Evolutionary conservation across 2,888 invertebrate species (phyloP).

Genomic region (Heliconius hortense): DNA sequence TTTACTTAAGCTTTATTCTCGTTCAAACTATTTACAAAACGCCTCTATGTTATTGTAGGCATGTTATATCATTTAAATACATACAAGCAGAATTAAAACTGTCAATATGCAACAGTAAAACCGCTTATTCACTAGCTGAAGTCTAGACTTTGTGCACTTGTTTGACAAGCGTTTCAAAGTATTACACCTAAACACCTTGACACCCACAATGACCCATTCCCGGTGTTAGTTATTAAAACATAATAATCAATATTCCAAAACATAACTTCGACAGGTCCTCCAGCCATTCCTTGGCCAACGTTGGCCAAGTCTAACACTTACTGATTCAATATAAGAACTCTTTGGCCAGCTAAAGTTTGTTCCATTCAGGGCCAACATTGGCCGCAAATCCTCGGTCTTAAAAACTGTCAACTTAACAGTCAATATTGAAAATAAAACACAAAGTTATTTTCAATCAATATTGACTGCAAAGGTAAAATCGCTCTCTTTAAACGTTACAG

Average conservation of each 20-base stretch:
- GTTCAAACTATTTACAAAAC: slow-evolving; percentile 35
- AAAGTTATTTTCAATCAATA: slow-evolving; percentile 1
- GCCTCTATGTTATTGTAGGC: slow-evolving; percentile 27
- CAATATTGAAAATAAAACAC: background rate
- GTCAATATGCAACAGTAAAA: slow-evolving; percentile 52
- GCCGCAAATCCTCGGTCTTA: background rate
- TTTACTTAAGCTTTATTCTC: slow-evolving; percentile 36
- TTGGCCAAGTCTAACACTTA: background rate
- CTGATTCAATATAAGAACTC: background rate
- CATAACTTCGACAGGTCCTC: slow-evolving; percentile 14
- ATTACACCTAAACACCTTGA: slow-evolving; percentile 52
- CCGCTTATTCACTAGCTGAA: slow-evolving; percentile 61
- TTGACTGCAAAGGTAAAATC: slow-evolving; percentile 9
- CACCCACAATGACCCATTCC: slow-evolving; percentile 40
- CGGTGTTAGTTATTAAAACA: slow-evolving; percentile 29
- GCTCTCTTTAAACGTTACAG: slow-evolving; percentile 52
- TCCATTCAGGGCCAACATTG: slow-evolving; percentile 11
- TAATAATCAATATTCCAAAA: slow-evolving; percentile 20
- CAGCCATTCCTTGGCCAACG: background rate
- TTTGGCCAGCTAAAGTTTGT: slow-evolving; percentile 5
- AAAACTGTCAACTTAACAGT: slow-evolving; percentile 5
- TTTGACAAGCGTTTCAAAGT: slow-evolving; percentile 76
- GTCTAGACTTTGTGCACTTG: slow-evolving; percentile 74
- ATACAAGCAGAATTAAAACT: slow-evolving; percentile 32
- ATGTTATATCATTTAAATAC: slow-evolving; percentile 32